Conservation (phyloP, 2,113 vertebrate genomes). For the Rhinogobius similis region DNA sequence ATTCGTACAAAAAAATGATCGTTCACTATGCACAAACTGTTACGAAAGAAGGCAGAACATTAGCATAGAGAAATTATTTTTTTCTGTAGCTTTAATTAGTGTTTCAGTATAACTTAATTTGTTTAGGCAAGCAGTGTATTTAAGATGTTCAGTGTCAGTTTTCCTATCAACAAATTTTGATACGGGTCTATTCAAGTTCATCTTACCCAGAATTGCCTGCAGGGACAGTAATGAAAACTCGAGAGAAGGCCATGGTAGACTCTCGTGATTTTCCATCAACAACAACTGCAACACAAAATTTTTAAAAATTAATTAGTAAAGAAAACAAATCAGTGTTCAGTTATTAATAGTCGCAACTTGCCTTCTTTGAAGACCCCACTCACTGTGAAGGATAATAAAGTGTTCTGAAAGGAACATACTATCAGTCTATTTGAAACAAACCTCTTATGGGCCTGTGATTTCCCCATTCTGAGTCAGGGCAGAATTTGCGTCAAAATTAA, state of each 20-base stretch:
- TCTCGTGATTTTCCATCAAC: conserved; percentile 85
- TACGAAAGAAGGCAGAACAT: background rate
- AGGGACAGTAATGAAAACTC: conserved; percentile 88
- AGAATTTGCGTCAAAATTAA: no score
- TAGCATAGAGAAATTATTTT: background rate
- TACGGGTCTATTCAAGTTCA: conserved; percentile 3
- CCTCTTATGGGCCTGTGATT: background rate
- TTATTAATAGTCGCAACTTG: conserved; percentile 41
- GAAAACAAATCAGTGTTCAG: background rate
- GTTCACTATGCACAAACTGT: conserved; percentile 89
- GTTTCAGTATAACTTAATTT: background rate
- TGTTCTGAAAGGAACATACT: conserved; percentile 74
- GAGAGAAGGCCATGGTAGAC: conserved; percentile 84
- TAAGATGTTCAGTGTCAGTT: background rate
- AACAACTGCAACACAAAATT: conserved; percentile 54
- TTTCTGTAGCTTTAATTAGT: background rate
- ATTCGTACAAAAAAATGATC: conserved; percentile 90
- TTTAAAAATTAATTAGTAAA: background rate
- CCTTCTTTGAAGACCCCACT: conserved; percentile 91
- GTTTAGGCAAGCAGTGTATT: background rate
- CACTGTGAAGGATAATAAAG: conserved; percentile 86
- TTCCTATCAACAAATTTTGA: background rate
- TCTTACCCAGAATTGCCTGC: conserved; percentile 84
- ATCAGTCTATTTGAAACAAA: background rate
- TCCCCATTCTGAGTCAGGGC: no score